Conservation (phyloP, 2,797 vertebrate genomes). For the Myotis planiceps region DNA sequence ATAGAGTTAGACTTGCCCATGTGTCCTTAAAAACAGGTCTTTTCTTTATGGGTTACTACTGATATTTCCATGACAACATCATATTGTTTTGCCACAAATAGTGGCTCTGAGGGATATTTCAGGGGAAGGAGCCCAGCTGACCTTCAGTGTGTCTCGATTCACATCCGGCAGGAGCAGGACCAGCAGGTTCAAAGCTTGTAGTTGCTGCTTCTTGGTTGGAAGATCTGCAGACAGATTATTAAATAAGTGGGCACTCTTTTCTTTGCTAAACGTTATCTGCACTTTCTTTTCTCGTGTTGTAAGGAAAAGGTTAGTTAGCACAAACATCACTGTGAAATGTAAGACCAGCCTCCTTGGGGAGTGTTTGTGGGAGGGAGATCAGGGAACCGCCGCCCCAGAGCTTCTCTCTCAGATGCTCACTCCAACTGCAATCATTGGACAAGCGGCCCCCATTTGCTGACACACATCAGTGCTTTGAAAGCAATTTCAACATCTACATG, state of each 20-base stretch:
- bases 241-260: conserved; percentile 51
- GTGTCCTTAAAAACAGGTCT: background rate
- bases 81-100: conserved; percentile 21
- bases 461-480: conserved; percentile 76
- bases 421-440: conserved; percentile 71
- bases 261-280: background rate
- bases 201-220: conserved; percentile 93
- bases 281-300: conserved; percentile 5
- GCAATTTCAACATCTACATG: conserved; percentile 43
- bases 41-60: background rate
- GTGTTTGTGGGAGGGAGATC: conserved; percentile 52
- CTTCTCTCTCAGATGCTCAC: conserved; percentile 51
- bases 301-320: conserved; percentile 60
- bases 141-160: conserved; percentile 95
- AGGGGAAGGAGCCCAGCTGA: conserved; percentile 78
- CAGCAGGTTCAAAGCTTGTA: conserved; percentile 97
- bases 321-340: conserved; percentile 63
- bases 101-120: background rate
- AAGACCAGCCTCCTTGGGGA: conserved; percentile 35
- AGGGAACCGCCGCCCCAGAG: conserved; percentile 32
- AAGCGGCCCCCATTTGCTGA: conserved; percentile 71
- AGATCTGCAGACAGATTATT: conserved; percentile 90
- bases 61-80: background rate
- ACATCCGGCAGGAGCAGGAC: conserved; percentile 94
- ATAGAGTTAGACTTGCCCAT: background rate